Conservation (phyloP, 2,113 vertebrate species). For the Bubo scandiacus region DNA sequence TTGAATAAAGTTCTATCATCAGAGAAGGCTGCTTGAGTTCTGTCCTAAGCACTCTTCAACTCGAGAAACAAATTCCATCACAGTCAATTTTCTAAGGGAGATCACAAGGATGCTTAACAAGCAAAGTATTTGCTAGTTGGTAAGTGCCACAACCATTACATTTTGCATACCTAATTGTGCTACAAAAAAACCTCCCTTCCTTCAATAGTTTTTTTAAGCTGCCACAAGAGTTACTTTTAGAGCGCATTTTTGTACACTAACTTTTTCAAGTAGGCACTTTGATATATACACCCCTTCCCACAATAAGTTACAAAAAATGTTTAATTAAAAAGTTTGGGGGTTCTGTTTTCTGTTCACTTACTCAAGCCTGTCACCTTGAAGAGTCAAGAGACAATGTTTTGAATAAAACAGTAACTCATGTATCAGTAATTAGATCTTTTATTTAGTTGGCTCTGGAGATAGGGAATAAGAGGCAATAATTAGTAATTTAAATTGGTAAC, state of each 20-base stretch:
- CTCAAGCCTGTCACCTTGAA: slow-evolving; percentile 22
- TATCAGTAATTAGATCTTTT: not conserved
- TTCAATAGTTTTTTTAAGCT: not conserved
- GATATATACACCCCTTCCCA: not conserved
- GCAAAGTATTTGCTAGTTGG: not conserved
- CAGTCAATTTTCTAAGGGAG: not conserved
- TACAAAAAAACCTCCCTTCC: not conserved
- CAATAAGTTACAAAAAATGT: not conserved
- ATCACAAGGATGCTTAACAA: not conserved
- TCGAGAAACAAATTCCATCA: not conserved
- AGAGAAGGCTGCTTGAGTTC: not conserved
- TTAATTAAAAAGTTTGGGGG: slow-evolving; percentile 1
- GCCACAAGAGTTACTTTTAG: not conserved
- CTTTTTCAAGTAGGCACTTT: not conserved
- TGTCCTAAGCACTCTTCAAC: not conserved
- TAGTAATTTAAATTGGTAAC: slow-evolving; percentile 11
- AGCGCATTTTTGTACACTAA: not conserved
- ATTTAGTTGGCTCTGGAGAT: not conserved
- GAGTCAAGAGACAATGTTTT: not conserved
- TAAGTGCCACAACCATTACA: not conserved
- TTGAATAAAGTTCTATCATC: not conserved
- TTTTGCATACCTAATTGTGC: not conserved
- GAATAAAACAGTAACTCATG: slow-evolving; percentile 11
- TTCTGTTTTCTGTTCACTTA: not conserved
- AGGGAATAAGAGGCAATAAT: not conserved